Evolutionary conservation across 2,113 vertebrate genomes (phyloP), one percentile per base, ranked within the genome.

Genomic region (Podarcis muralis): DNA sequence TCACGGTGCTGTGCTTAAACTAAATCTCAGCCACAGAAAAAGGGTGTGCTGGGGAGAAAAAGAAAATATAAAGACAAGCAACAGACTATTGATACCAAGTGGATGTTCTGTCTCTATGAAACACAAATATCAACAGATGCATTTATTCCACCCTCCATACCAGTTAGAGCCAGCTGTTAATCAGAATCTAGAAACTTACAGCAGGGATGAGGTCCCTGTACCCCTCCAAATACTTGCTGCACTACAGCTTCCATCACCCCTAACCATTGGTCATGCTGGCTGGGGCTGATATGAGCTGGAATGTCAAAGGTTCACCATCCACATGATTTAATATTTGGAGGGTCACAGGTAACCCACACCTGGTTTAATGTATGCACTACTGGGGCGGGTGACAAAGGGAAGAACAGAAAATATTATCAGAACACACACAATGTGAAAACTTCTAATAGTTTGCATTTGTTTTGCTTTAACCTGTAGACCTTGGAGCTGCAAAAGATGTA

Each of bases 11-110:
- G 20, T 18, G 25, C 23, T 66, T 57, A 43, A 88, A 82, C 69
- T 30, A 59, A 53, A 80, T 23, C 77, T 81, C 30, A 25, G 22
- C 48, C 13, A 22, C 12, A 32, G 43, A 9, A 88, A 65, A 25
- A 20, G 53, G 5, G 32, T 32, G 74, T 37, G 77, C 20, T 2
- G 25, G 40, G 30, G 20, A 81, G 37, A n/a, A 68, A 20, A 85
- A 91, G 32, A 11, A 30, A 13, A 78, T 43, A 82, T 22, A 53
- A 78, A 90, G 87, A 1, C 15, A 68, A 48, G 30, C 71, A 75
- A 66, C 13, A 20, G 48, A 5, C 30, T 53, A 78, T 78, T 78
- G 23, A 78, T 78, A 48, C 25, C 76, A 83, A 59, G 20, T n/a
- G 68, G 43, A 62, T 74, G 30, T 27, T 48, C 48, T 75, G 18